phyloP scores from a whole-genome alignment of 2,888 invertebrate genomes.

The Plagodis dolabraria region DNA sequence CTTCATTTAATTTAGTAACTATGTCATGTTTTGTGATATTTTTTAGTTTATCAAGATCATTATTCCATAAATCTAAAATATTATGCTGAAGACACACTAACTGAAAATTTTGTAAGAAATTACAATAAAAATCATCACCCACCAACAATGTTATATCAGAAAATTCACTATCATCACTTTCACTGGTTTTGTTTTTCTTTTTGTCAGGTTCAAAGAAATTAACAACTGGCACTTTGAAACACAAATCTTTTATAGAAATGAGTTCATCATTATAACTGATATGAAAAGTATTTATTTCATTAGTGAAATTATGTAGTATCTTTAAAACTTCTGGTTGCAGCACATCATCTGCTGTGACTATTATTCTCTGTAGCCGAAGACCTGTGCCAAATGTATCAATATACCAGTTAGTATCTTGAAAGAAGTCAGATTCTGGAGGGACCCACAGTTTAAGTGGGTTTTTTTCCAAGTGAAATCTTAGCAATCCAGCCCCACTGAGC shows the following conservation, averaged over 20 bases:
- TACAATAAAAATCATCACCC: conserved; percentile 86
- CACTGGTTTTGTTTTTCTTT: conserved; percentile 38
- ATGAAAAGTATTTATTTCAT: conserved; percentile 70
- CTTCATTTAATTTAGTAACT: conserved; percentile 84
- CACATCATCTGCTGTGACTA: conserved; percentile 88
- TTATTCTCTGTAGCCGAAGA: conserved; percentile 85
- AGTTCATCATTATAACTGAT: conserved; percentile 54
- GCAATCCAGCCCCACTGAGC: conserved; percentile 85
- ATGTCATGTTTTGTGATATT: conserved; percentile 86
- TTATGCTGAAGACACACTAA: conserved; percentile 86
- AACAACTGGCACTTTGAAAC: conserved; percentile 76
- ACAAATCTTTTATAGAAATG: conserved; percentile 64
- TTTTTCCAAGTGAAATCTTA: conserved; percentile 89
- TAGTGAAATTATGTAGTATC: conserved; percentile 79
- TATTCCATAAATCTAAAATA: conserved; percentile 89
- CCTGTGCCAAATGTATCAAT: conserved; percentile 87
- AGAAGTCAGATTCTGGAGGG: conserved; percentile 89
- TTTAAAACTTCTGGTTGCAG: conserved; percentile 85
- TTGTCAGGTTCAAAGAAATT: conserved; percentile 62
- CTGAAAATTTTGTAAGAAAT: conserved; percentile 85
- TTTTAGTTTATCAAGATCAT: conserved; percentile 78
- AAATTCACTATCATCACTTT: conserved; percentile 54
- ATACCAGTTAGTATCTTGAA: conserved; percentile 89
- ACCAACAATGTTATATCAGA: conserved; percentile 85
- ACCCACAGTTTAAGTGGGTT: conserved; percentile 92